Conservation (phyloP, 2,113 vertebrate genomes). For the Sebastes fasciatus region DNA sequence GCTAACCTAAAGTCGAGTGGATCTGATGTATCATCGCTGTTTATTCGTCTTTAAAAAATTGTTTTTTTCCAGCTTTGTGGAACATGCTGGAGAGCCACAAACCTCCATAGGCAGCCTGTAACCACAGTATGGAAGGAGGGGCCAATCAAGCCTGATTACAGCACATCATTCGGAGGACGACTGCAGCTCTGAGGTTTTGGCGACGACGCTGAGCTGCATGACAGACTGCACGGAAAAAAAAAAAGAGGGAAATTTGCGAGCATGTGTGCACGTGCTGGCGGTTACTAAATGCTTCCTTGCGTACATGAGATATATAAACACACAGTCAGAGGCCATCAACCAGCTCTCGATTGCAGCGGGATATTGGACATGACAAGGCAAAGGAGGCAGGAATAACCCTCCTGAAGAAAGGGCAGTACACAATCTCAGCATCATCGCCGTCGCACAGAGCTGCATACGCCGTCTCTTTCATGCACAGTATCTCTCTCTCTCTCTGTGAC, state of each 20-base stretch:
- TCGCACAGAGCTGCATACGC: conserved; percentile 34
- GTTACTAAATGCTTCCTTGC: conserved; percentile 50
- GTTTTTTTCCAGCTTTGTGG: conserved; percentile 15
- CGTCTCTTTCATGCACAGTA: neutral
- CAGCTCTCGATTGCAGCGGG: conserved; percentile 35
- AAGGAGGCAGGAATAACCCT: conserved; percentile 23
- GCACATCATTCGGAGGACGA: conserved; percentile 36
- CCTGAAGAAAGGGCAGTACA: conserved; percentile 17
- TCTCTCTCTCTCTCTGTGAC: conserved; percentile 7
- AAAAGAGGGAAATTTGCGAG: conserved; percentile 21
- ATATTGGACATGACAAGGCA: conserved; percentile 52
- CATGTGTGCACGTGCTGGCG: conserved; percentile 23
- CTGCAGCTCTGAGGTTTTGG: conserved; percentile 44
- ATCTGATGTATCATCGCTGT: neutral
- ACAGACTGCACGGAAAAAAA: conserved; percentile 43
- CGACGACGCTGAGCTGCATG: conserved; percentile 17
- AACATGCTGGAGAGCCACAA: conserved; percentile 22
- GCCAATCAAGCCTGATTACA: conserved; percentile 43
- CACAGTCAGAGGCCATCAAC: conserved; percentile 16
- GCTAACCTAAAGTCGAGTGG: neutral
- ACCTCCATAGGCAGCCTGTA: conserved; percentile 14
- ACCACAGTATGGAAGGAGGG: conserved; percentile 32
- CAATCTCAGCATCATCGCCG: conserved; percentile 53
- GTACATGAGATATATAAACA: conserved; percentile 20
- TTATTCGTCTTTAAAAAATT: neutral